Evolutionary conservation across 2,888 invertebrate species (phyloP).

Genomic region (Leptogaster cylindrica): DNA sequence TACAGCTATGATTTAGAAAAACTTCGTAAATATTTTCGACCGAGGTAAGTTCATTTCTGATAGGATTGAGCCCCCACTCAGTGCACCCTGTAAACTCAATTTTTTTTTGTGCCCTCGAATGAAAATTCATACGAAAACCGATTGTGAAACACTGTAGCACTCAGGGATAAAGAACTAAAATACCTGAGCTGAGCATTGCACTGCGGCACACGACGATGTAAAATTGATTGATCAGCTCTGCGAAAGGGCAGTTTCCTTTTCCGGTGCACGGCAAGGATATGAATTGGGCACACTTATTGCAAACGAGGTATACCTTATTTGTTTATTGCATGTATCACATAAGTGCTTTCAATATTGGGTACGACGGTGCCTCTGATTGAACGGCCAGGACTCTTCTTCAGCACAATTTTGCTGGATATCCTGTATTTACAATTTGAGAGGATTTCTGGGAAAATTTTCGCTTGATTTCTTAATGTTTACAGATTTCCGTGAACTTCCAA

Average conservation of each 20-base stretch:
- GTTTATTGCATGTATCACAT: slow-evolving; percentile 25
- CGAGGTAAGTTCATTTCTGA: background rate
- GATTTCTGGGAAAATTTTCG: slow-evolving; percentile 12
- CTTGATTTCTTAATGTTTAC: slow-evolving; percentile 22
- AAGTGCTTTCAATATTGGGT: slow-evolving; percentile 21
- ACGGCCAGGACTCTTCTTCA: background rate
- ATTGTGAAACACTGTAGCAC: slow-evolving; percentile 40
- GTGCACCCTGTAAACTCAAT: slow-evolving; percentile 26
- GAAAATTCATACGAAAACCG: slow-evolving; percentile 36
- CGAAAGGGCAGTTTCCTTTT: slow-evolving; percentile 12
- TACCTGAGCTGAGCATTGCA: slow-evolving; percentile 33
- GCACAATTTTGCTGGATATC: background rate
- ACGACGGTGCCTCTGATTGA: slow-evolving; percentile 25
- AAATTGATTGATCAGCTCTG: slow-evolving; percentile 38
- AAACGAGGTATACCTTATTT: slow-evolving; percentile 35
- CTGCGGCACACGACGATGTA: slow-evolving; percentile 35
- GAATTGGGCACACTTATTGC: slow-evolving; percentile 24
- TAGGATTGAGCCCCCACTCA: slow-evolving; percentile 2
- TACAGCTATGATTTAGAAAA: no score
- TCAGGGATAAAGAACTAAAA: slow-evolving; percentile 34
- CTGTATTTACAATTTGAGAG: slow-evolving; percentile 5
- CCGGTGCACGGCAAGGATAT: background rate
- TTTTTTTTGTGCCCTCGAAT: slow-evolving; percentile 28
- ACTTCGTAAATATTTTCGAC: slow-evolving; percentile 20
- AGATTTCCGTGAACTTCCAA: slow-evolving; percentile 4